phyloP scores from a whole-genome alignment of 2,888 invertebrate genomes.

The Volucella inanis region DNA sequence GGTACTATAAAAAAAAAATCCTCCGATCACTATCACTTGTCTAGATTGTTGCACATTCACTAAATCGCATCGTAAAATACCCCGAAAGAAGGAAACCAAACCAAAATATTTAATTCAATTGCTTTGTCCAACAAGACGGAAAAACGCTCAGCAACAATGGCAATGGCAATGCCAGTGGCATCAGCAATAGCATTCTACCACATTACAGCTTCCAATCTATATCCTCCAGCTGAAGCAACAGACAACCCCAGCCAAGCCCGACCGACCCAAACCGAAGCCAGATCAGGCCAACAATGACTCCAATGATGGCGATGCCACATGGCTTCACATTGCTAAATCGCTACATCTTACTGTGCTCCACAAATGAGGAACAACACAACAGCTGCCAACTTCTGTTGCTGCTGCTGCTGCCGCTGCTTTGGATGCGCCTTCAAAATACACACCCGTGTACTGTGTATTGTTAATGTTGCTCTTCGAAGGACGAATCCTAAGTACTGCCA shows the following conservation, averaged over 20 bases:
- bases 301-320: slow-evolving; percentile 67
- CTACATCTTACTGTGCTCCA: slow-evolving; percentile 63
- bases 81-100: slow-evolving; percentile 52
- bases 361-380: slow-evolving; percentile 67
- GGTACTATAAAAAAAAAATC: slow-evolving; percentile 10
- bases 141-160: slow-evolving; percentile 67
- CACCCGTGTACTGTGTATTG: too few species aligned
- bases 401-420: not conserved
- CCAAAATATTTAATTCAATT: slow-evolving; percentile 72
- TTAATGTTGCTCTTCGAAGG: not conserved
- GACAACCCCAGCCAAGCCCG: slow-evolving; percentile 21
- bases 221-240: slow-evolving; percentile 65
- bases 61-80: slow-evolving; percentile 66
- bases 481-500: slow-evolving; percentile 28
- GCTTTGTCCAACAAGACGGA: slow-evolving; percentile 73
- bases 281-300: slow-evolving; percentile 57
- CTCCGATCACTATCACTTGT: slow-evolving; percentile 52
- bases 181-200: not conserved
- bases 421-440: too few species aligned
- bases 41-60: slow-evolving; percentile 69
- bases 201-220: slow-evolving; percentile 6
- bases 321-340: slow-evolving; percentile 70
- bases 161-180: slow-evolving; percentile 18
- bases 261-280: too few species aligned
- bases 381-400: slow-evolving; percentile 19